phyloP scores from a whole-genome alignment of 2,888 invertebrate genomes.

The Meteorus cinctellus region DNA sequence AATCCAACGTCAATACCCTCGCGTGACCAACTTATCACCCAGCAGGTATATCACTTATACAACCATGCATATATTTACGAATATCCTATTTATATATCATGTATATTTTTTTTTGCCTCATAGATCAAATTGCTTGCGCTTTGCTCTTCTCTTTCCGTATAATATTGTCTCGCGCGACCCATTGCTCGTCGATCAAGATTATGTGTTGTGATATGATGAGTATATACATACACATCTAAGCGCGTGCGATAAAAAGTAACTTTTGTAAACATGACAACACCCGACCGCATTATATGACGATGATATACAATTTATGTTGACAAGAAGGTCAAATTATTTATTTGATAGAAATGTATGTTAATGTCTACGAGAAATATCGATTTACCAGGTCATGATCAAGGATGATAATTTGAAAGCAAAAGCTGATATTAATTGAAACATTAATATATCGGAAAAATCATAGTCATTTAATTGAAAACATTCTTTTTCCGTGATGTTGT shows the following conservation, averaged over 20 bases:
- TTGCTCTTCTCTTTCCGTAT: neutral
- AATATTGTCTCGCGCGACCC: neutral
- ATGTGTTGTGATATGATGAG: neutral
- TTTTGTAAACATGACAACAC: neutral
- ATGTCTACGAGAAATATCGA: neutral
- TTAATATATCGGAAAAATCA: no score
- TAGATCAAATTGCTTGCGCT: neutral
- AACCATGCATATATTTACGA: neutral
- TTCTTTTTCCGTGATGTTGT: no score
- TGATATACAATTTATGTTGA: neutral
- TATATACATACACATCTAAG: neutral
- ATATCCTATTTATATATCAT: neutral
- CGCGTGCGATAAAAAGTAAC: neutral
- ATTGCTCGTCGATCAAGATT: neutral
- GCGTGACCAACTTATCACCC: conserved; percentile 21
- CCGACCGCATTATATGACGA: neutral
- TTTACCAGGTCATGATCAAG: neutral
- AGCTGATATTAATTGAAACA: no score
- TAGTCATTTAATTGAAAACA: no score
- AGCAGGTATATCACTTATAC: conserved; percentile 7
- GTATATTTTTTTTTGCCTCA: neutral
- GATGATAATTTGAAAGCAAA: neutral
- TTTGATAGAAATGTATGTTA: neutral
- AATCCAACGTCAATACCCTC: conserved; percentile 6
- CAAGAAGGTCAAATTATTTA: neutral